Conservation (phyloP, 2,113 vertebrate genomes). For the Calyptomena viridis region DNA sequence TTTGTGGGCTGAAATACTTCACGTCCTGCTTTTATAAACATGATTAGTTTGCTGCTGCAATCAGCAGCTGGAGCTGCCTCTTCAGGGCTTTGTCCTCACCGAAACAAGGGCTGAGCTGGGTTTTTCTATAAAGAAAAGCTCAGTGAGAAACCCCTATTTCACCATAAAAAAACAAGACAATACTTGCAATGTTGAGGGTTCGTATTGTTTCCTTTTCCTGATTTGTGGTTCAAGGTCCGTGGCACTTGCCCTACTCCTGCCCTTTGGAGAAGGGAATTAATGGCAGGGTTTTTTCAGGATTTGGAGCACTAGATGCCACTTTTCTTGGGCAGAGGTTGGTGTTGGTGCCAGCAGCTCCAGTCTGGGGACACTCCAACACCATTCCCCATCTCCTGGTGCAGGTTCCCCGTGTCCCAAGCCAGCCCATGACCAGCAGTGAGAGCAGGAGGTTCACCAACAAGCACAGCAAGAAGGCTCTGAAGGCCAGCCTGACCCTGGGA, state of each 20-base stretch:
- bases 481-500: constrained; percentile 94
- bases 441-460: constrained; percentile 82
- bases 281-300: background rate
- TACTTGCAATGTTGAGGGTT: background rate
- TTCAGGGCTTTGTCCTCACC: background rate
- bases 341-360: fast-evolving
- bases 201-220: background rate
- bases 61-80: background rate
- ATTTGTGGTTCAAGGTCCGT: fast-evolving
- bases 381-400: background rate
- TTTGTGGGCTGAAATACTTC: background rate
- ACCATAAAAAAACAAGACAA: background rate
- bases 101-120: background rate
- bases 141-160: background rate
- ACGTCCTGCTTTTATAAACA: background rate
- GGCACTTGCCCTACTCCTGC: background rate
- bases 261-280: background rate
- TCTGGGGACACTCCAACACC: background rate
- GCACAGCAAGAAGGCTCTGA: constrained; percentile 90
- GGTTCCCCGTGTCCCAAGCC: constrained; percentile 26
- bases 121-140: background rate
- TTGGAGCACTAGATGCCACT: background rate
- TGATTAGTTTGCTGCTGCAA: background rate
- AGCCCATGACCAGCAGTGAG: constrained; percentile 70
- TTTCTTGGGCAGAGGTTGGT: background rate